phyloP scores from a whole-genome alignment of 2,797 vertebrate species.

The Kryptopterus vitreolus region DNA sequence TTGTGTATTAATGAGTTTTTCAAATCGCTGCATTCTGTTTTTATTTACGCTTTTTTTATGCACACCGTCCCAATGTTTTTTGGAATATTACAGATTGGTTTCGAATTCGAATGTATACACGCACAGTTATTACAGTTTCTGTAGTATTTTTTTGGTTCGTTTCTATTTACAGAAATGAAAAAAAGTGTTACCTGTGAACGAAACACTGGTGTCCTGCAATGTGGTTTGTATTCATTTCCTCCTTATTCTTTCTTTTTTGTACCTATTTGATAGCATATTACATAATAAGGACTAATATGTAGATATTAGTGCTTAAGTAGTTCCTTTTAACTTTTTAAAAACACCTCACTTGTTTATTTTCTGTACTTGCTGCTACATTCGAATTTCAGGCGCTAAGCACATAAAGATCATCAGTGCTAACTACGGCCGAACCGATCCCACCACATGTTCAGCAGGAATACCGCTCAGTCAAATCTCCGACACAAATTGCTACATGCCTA shows the following conservation, averaged over 20 bases:
- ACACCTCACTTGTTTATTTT: too few relatives aligned
- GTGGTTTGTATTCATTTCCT: slow-evolving; percentile 34
- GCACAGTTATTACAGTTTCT: too few relatives aligned
- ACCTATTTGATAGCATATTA: neutral
- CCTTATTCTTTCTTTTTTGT: neutral
- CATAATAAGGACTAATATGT: neutral
- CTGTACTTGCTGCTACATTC: neutral
- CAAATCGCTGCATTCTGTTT: too few relatives aligned
- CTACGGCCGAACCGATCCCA: slow-evolving; percentile 37
- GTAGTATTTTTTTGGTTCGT: neutral
- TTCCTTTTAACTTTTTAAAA: too few relatives aligned
- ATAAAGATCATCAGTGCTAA: slow-evolving; percentile 34
- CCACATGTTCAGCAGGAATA: slow-evolving; percentile 31
- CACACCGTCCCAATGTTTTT: too few relatives aligned
- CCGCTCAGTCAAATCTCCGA: neutral
- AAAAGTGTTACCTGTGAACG: slow-evolving; percentile 26
- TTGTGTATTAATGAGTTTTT: too few relatives aligned
- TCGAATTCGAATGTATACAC: too few relatives aligned
- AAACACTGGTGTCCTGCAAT: neutral
- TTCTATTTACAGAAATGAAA: neutral
- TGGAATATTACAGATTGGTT: too few relatives aligned
- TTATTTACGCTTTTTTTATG: too few relatives aligned
- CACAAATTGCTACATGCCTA: slow-evolving; percentile 15
- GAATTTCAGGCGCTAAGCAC: neutral
- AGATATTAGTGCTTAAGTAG: neutral